Evolutionary conservation across 2,113 vertebrate species (phyloP).

Genomic region (Alethe castanea): DNA sequence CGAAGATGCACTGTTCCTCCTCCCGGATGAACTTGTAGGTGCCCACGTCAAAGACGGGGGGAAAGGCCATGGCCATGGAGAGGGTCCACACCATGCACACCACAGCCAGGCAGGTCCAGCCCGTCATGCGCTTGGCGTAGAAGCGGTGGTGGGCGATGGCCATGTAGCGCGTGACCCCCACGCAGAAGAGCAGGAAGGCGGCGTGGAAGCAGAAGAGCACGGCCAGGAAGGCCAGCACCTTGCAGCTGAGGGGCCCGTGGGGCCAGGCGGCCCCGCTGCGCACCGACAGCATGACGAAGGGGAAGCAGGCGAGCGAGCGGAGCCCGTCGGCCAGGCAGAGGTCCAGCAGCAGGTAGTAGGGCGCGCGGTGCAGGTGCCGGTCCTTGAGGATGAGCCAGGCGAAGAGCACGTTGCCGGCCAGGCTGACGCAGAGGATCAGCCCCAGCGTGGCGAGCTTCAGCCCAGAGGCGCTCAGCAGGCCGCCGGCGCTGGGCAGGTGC

Average conservation of each 20-base stretch:
- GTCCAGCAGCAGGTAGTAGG: slow-evolving; percentile 94
- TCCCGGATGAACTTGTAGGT: slow-evolving; percentile 90
- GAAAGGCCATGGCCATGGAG: slow-evolving; percentile 92
- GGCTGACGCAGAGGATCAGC: slow-evolving; percentile 86
- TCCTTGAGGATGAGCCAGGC: slow-evolving; percentile 89
- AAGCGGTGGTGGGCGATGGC: slow-evolving; percentile 96
- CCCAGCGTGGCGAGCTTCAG: slow-evolving; percentile 88
- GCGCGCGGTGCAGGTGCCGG: slow-evolving; percentile 87
- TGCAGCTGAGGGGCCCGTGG: slow-evolving; percentile 86
- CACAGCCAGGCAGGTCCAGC: slow-evolving; percentile 90
- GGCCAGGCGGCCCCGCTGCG: slow-evolving; percentile 84
- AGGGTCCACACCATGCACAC: slow-evolving; percentile 95
- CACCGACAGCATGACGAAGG: slow-evolving; percentile 91
- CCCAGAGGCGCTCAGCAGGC: slow-evolving; percentile 77
- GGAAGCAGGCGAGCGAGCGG: slow-evolving; percentile 91
- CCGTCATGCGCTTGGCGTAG: slow-evolving; percentile 92
- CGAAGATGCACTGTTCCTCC: slow-evolving; percentile 93
- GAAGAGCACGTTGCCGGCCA: slow-evolving; percentile 89
- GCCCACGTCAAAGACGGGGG: slow-evolving; percentile 91
- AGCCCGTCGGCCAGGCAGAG: slow-evolving; percentile 90
- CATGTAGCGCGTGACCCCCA: slow-evolving; percentile 95
- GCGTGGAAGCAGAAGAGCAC: slow-evolving; percentile 96
- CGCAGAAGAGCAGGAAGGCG: slow-evolving; percentile 92
- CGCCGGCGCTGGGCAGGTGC: slow-evolving; percentile 80
- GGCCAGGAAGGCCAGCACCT: slow-evolving; percentile 90